Conservation (phyloP, 1,140 invertebrate species). For the Drosophila serrata region DNA sequence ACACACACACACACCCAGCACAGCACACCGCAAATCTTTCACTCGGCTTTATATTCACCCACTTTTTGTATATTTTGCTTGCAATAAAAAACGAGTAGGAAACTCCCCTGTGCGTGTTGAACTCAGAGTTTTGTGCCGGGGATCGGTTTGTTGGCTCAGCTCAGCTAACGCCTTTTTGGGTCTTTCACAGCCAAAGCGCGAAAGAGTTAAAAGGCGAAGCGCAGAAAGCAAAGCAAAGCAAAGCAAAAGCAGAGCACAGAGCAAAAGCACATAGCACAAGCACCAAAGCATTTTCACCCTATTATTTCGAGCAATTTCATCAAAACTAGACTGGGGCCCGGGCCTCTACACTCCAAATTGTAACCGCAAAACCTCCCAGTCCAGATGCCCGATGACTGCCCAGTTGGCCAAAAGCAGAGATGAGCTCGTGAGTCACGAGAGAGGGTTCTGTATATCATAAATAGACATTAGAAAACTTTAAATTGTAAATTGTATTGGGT, state of each 20-base stretch:
- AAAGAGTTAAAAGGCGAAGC: slow-evolving; percentile 74
- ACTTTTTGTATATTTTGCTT: slow-evolving; percentile 26
- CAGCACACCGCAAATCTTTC: slow-evolving; percentile 80
- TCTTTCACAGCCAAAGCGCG: slow-evolving; percentile 76
- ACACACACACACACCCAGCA: too few relatives aligned
- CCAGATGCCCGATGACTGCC: slow-evolving; percentile 39
- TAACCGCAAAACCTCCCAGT: slow-evolving; percentile 60
- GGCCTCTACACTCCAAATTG: slow-evolving; percentile 73
- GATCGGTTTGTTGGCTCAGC: slow-evolving; percentile 31
- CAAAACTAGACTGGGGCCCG: slow-evolving; percentile 72
- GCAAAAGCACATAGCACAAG: slow-evolving; percentile 8
- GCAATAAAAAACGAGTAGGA: slow-evolving; percentile 23
- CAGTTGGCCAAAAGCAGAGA: slow-evolving; percentile 17
- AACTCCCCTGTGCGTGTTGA: slow-evolving; percentile 66
- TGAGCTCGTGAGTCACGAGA: slow-evolving; percentile 28
- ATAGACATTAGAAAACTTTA: too few relatives aligned
- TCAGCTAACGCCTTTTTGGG: slow-evolving; percentile 70
- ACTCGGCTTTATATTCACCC: slow-evolving; percentile 47
- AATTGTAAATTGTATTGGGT: neutral
- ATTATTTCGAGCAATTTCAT: slow-evolving; percentile 83
- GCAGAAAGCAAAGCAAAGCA: slow-evolving; percentile 31
- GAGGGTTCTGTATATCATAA: neutral
- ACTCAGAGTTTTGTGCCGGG: slow-evolving; percentile 66
- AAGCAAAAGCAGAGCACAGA: slow-evolving; percentile 22
- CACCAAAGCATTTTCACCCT: slow-evolving; percentile 76